Base-by-base conservation (phyloP, 2,113 vertebrate genomes). In the Polypterus bichir region DNA sequence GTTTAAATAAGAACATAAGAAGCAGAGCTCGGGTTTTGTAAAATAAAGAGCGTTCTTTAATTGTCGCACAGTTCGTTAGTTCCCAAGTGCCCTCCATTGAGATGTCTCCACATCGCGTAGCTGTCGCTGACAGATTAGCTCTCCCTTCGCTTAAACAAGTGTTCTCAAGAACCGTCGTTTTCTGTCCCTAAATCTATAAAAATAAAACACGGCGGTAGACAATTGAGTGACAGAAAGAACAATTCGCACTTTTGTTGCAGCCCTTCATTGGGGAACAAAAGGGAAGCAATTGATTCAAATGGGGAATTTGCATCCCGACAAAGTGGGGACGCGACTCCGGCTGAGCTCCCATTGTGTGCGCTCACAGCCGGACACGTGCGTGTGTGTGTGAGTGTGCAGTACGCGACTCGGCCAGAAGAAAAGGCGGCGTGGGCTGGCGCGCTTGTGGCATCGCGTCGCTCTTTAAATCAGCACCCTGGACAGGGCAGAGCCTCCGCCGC, bases 401-500 rank as follows among this genome's bases (percentile, higher is more conserved):
- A 56, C 63, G 7, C 5, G 11, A 9, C 9, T 9, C 53, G 48
- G 49, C 49, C 48, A 47, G 47, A 11, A 44, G 3, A 48, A 3
- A 5, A 3, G 3, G 51, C 1, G 11, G 51, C 54, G 52, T 10
- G 53, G 11, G 7, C 49, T 51, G 54, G 59, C 56, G 57, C 62
- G 62, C 44, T 58, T 27, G 59, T 46, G 55, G 44, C 47, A 4
- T 52, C 9, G 68, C 58, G 62, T 67, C 68, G 67, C 57, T 65
- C 68, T 71, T 73, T 69, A 63, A 45, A 80, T 81, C 83, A 91
- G 89, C 76, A 90, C 88, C 78, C 46, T 69, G 85, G 86, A 88
- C 84, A 90, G 78, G 66, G 64, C 73, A 76, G 44, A 59, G 1
- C 47, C 57, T 58, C 47, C 53, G n/a, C 46, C 11, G 45, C 57